phyloP scores from a whole-genome alignment of 2,797 vertebrate genomes.

The Oreortyx pictus region DNA sequence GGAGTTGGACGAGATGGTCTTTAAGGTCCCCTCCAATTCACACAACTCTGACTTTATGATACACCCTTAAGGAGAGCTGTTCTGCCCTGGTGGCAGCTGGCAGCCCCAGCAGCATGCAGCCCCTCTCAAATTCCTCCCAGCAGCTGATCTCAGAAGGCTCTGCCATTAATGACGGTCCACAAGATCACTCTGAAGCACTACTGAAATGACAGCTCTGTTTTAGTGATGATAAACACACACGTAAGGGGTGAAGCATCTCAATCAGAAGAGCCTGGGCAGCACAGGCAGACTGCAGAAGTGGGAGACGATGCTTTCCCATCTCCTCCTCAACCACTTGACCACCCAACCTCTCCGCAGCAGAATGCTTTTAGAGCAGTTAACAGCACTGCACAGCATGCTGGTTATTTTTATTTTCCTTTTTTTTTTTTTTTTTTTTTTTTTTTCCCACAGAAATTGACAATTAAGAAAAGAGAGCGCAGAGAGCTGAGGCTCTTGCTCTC shows the following conservation, averaged over 20 bases:
- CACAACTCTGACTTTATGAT: too few relatives aligned
- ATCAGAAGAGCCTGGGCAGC: not conserved
- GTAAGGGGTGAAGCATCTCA: not conserved
- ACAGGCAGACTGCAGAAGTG: not conserved
- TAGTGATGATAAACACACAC: constrained; percentile 20
- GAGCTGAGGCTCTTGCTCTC: not conserved
- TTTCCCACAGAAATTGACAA: not conserved
- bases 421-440: not conserved
- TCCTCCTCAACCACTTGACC: constrained; percentile 39
- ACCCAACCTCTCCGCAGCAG: not conserved
- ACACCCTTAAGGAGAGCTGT: not conserved
- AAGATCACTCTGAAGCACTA: constrained; percentile 42
- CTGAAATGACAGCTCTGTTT: constrained; percentile 43
- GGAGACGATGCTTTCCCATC: constrained; percentile 24
- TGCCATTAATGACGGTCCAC: constrained; percentile 17
- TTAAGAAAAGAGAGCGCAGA: not conserved
- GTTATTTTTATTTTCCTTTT: not conserved
- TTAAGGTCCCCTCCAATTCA: too few relatives aligned
- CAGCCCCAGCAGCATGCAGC: not conserved
- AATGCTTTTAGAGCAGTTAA: constrained; percentile 20
- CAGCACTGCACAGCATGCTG: not conserved
- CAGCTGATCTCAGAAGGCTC: not conserved
- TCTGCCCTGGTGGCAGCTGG: not conserved
- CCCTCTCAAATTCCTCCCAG: constrained; percentile 25
- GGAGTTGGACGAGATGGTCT: too few relatives aligned